These are phyloP conservation scores for Semnornis frantzii DNA, from an alignment of 2,113 vertebrate species.

Conservation along the genomic window DNA sequence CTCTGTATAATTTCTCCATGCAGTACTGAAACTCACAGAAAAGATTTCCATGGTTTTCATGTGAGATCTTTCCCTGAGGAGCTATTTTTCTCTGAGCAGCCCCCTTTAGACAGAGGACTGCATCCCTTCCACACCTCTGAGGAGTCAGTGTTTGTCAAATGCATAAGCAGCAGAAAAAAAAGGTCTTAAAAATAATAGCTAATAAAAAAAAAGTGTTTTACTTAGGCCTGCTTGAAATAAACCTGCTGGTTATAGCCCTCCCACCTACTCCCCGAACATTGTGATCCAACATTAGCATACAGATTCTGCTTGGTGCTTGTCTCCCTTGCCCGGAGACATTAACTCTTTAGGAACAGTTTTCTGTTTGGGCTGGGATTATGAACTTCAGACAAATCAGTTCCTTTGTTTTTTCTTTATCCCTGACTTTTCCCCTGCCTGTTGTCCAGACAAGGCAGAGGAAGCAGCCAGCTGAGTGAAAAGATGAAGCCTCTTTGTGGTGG, in stretches of 20 bases:
- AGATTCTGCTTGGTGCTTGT: background rate
- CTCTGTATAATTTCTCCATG: background rate
- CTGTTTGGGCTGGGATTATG: background rate
- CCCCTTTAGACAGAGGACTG: background rate
- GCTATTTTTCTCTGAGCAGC: background rate
- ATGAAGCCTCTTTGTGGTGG: background rate
- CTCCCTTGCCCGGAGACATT: background rate
- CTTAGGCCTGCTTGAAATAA: background rate
- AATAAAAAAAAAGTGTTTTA: background rate
- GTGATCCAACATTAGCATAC: background rate
- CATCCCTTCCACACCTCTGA: fast-evolving
- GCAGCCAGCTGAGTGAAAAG: background rate
- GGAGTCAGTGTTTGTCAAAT: background rate
- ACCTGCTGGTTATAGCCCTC: background rate
- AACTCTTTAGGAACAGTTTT: background rate
- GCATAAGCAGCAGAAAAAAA: background rate
- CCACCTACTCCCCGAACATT: background rate
- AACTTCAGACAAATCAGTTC: background rate
- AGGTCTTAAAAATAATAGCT: background rate
- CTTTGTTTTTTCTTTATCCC: background rate
- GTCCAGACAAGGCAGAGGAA: background rate
- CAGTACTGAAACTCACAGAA: background rate
- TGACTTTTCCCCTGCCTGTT: background rate
- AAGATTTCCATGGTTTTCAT: background rate
- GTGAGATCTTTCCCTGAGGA: background rate